Evolutionary conservation across 2,888 invertebrate species (phyloP), one percentile per base, ranked within the genome.

Genomic region (Archaeoteleia sp.): DNA sequence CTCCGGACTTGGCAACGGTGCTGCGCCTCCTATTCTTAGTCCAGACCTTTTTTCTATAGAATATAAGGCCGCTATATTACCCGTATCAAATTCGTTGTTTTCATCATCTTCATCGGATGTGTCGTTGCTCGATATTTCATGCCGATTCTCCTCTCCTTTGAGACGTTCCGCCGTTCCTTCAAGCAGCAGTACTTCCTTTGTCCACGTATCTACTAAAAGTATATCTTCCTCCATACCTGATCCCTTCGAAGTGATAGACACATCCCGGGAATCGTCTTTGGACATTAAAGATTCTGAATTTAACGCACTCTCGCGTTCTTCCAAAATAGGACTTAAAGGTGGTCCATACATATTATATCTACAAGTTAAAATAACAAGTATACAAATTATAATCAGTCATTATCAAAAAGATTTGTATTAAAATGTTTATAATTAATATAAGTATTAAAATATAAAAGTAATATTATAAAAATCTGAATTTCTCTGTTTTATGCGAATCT

Each of bases 281-380:
- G 73, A 86, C 20, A 75, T 74, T 25, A 79, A 53, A 10, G 82
- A 84, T 35, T 84, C 84, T 0, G 85, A 84, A 32, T 79, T 84
- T 1, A 78, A 72, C n/a, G 78, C 79, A 46, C 82, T 84, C 54
- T 87, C 87, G 27, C 87, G 86, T 81, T 90, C 90, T 78, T 90
- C 90, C 14, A 89, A 84, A 55, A 90, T 90, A 0, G 90, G 90
- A 43, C 90, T 90, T 9, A 90, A 75, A 0, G 89, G 89, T 0
- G 88, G 87, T 12, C 89, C 88, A 70, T 88, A 89, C 12, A 87
- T 85, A 71, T 89, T 89, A 72, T 90, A 90, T 70, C 86, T 85
- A 14, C 84, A 78, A 61, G 84, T 14, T 17, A 5, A 29, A 29
- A 23, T 23, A 7, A 5, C 7, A 23, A 5, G 3, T 7, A 23